Evolutionary conservation across 2,113 vertebrate species (phyloP), one percentile per base, ranked within the genome.

Genomic region (Aptenodytes forsteri): DNA sequence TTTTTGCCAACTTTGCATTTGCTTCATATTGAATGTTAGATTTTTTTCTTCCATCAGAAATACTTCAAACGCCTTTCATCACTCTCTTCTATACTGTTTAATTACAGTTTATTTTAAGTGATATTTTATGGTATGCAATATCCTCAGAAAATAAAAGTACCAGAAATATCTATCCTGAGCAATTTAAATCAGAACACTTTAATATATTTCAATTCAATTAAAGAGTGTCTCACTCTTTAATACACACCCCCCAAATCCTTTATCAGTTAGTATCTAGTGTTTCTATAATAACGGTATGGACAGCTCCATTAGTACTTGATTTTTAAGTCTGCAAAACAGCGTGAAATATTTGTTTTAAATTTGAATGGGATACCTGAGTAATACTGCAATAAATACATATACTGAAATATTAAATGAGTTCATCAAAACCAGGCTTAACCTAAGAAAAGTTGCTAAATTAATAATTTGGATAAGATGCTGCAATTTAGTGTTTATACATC

Each of bases 371-470:
- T 56, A 85, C 59, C 46, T 78, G 46, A 86, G 46, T 10, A 89
- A 70, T 46, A 81, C 8, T 10, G 50, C 9, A 80, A 77, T 52
- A 75, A 83, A 92, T 56, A n/a, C 5, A 64, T 29, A 21, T 32
- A 56, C 17, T 55, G 56, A 92, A 83, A 78, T 87, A 87, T 32
- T 94, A 91, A 67, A 92, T 67, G 36, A 65, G 22, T 83, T 88
- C 23, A 88, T 80, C 50, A 86, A 95, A 92, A 81, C 3, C 11
- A 87, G 47, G n/a, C 23, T 83, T 90, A 94, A 87, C 34, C 65
- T 52, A 92, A 85, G 61, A 72, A 87, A 85, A 89, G 30, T 6
- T 87, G 36, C 44, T 96, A 84, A 90, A 91, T 91, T 78, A 96
- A 67, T 91, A 47, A 92, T 94, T 69, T 91, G 36, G 13, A 22